Evolutionary conservation across 2,888 invertebrate genomes (phyloP).

Genomic region (Drepanosiphum platanoidis): DNA sequence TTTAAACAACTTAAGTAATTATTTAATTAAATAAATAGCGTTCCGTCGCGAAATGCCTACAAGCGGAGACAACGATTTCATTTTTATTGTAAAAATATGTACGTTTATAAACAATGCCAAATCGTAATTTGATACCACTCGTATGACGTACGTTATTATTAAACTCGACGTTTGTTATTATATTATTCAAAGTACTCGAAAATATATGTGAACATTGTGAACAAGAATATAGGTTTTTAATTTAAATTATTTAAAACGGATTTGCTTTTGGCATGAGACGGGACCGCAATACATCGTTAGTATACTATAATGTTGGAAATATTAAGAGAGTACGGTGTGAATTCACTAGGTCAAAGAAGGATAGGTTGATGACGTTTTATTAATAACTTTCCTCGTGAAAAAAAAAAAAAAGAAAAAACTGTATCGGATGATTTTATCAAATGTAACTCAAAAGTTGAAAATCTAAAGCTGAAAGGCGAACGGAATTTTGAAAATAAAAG

Average conservation of each 20-base stretch:
- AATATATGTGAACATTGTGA: background rate
- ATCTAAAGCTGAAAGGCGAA: background rate
- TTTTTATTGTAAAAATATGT: conserved; percentile 29
- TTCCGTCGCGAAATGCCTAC: background rate
- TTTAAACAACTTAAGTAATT: background rate
- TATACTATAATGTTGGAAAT: background rate
- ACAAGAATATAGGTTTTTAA: background rate
- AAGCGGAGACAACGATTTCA: background rate
- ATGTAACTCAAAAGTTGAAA: background rate
- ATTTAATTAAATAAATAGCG: background rate
- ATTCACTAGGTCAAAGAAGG: conserved; percentile 22
- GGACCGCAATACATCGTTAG: background rate
- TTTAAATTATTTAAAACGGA: background rate
- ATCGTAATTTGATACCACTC: conserved; percentile 50
- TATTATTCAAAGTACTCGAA: background rate
- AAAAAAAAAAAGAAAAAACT: background rate
- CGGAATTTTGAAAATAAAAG: conserved; percentile 15
- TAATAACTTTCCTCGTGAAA: conserved; percentile 2
- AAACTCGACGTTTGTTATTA: background rate
- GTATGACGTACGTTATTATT: conserved; percentile 30
- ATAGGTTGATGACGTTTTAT: conserved; percentile 17
- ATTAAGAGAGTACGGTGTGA: background rate
- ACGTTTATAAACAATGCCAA: conserved; percentile 46
- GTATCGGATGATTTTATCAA: background rate
- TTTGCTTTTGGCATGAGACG: conserved; percentile 26